A percentile compares a stretch with the other conserved stretches of the same genome.
phyloP scores from a whole-genome alignment of 2,797 vertebrate genomes.

The Chloroceryle amazona region DNA sequence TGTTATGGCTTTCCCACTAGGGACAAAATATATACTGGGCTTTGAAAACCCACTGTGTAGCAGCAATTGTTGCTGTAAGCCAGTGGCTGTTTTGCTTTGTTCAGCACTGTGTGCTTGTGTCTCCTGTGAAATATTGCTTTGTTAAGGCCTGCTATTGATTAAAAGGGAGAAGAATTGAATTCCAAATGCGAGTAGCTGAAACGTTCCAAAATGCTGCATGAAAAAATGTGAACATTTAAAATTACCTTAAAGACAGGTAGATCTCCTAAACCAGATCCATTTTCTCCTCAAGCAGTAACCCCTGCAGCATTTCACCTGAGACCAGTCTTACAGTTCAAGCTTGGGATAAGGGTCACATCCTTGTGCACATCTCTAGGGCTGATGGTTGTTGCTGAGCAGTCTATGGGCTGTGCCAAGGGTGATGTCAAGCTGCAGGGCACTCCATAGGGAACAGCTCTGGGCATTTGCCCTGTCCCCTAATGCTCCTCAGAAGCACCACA shows the following conservation, averaged over 20 bases:
- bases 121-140: constrained; percentile 72
- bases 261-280: neutral
- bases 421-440: neutral
- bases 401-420: neutral
- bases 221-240: constrained; percentile 21
- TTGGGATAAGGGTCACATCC: neutral
- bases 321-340: neutral
- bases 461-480: neutral
- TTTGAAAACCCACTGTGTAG: constrained; percentile 69
- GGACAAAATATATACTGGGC: constrained; percentile 70
- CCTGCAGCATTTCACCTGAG: neutral
- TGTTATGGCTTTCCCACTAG: constrained; percentile 66
- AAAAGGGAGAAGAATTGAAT: constrained; percentile 64
- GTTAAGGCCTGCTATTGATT: constrained; percentile 71
- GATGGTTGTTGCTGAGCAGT: neutral
- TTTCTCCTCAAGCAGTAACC: neutral
- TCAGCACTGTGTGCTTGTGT: constrained; percentile 59
- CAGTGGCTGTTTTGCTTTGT: constrained; percentile 67
- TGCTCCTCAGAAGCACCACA: neutral
- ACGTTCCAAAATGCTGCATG: neutral
- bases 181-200: constrained; percentile 44
- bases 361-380: neutral
- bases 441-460: neutral
- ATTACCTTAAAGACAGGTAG: neutral
- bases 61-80: constrained; percentile 66